These are phyloP conservation scores for Leptoclinus maculatus DNA, from an alignment of 2,797 vertebrate species.

Conservation along the genomic window DNA sequence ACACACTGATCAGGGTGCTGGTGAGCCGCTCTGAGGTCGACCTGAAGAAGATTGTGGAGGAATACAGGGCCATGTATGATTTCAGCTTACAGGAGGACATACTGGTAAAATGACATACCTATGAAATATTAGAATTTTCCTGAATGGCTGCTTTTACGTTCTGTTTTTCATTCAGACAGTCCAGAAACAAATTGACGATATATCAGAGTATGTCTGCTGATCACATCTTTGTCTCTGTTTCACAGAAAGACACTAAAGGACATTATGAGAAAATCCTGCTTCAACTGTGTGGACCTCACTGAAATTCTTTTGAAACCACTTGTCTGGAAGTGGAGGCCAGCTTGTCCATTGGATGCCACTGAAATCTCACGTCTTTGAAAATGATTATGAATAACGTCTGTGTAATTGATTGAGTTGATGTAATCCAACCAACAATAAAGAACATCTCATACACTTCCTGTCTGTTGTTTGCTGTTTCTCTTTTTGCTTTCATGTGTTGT, in stretches of 20 bases:
- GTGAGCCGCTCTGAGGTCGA: conserved; percentile 93
- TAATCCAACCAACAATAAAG: background rate
- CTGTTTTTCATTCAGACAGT: background rate
- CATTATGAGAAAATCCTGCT: conserved; percentile 89
- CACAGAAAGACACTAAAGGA: conserved; percentile 90
- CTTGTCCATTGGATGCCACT: background rate
- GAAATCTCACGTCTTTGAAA: background rate
- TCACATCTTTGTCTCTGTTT: conserved; percentile 36
- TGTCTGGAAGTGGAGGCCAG: background rate
- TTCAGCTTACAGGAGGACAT: conserved; percentile 85
- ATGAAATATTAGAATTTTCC: background rate
- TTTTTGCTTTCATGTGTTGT: background rate
- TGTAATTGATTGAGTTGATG: background rate
- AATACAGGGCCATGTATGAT: conserved; percentile 86
- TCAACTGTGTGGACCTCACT: conserved; percentile 86
- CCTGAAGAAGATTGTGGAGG: conserved; percentile 88
- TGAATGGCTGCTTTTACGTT: background rate
- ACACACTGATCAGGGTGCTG: conserved; percentile 87
- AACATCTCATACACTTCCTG: background rate
- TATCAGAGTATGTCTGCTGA: background rate
- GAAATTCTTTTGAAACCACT: conserved; percentile 46
- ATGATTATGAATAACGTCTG: background rate
- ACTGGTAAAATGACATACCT: conserved; percentile 75
- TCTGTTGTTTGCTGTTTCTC: background rate
- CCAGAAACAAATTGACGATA: background rate